Percentiles rank a stretch among this genome's conserved stretches.
These are phyloP conservation scores for Parochlus steinenii DNA, from an alignment of 2,888 invertebrate genomes.

Conservation along the genomic window DNA sequence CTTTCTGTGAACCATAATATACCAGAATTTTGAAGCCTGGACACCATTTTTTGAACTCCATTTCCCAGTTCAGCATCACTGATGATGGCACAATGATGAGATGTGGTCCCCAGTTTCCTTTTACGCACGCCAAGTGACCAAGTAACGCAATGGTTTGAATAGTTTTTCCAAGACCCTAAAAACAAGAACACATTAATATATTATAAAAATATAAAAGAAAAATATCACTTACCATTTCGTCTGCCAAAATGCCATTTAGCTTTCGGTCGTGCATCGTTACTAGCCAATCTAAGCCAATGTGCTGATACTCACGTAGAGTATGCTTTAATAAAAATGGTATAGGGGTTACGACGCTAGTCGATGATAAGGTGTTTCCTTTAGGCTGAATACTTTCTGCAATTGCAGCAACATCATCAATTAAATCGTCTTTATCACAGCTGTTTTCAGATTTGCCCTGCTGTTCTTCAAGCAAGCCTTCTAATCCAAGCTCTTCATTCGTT, in stretches of 20 bases:
- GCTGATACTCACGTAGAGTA: slow-evolving; percentile 84
- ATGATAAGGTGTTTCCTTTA: slow-evolving; percentile 91
- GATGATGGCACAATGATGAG: slow-evolving; percentile 97
- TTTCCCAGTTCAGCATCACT: slow-evolving; percentile 99
- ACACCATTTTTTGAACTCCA: slow-evolving; percentile 99
- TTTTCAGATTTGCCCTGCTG: slow-evolving; percentile 19
- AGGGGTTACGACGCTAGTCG: slow-evolving; percentile 83
- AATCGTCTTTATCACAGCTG: slow-evolving; percentile 38
- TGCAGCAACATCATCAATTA: slow-evolving; percentile 84
- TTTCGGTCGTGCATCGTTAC: slow-evolving; percentile 91
- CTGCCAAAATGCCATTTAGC: slow-evolving; percentile 89
- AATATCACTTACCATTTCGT: slow-evolving; percentile 66
- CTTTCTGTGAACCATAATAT: slow-evolving; percentile 93
- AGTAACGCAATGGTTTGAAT: slow-evolving; percentile 92
- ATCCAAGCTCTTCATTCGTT: slow-evolving; percentile 32
- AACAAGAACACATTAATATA: not conserved
- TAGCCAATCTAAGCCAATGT: slow-evolving; percentile 93
- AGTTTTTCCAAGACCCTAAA: slow-evolving; percentile 74
- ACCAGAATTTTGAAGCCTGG: slow-evolving; percentile 98
- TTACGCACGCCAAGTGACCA: slow-evolving; percentile 82
- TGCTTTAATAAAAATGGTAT: slow-evolving; percentile 88
- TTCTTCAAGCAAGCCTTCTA: slow-evolving; percentile 40
- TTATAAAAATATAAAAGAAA: not conserved
- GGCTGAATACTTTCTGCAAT: slow-evolving; percentile 94
- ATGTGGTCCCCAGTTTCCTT: slow-evolving; percentile 93